Base-by-base conservation (phyloP, 2,113 vertebrate species). In the Nestor notabilis region DNA sequence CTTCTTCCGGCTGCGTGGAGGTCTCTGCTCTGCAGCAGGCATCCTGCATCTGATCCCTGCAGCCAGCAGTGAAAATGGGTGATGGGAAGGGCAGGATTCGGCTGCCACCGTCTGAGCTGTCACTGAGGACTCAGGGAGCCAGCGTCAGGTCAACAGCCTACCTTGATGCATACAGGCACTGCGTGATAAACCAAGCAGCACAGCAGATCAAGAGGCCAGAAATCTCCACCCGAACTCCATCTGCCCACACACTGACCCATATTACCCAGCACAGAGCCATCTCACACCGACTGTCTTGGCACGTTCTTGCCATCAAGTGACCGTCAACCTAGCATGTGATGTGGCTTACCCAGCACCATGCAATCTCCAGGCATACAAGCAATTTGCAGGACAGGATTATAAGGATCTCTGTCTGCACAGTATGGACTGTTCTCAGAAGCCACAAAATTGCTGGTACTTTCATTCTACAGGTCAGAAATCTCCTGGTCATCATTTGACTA, bases 121-220 rank as follows among this genome's bases (percentile, higher is more conserved):
- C 81, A 37, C 29, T 19, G 55, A 64, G 56, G 24, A 44, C 23
- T 33, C 17, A 31, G 27, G 56, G 41, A 72, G 31, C 6, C 28
- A 16, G 9, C 27, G 44, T 55, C 37, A 31, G 53, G 41, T 74
- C 93, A 47, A 43, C n/a, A 64, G 29, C 31, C 43, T 8, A 17
- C 53, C 44, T 60, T 35, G 2, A 33, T n/a, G 55, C 14, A 4
- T 8, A 33, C 0, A 0, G 31, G 27, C 47, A 17, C 7, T 4
- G 18, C 9, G 33, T 16, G 44, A n/a, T 25, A 14, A 79, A 17
- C 41, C 15, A 61, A n/a, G 76, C 49, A 77, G 41, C 0, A 0
- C 35, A n/a, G 53, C 44, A 29, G 24, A 78, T 24, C 8, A 55
- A 70, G 39, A 66, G 43, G 29, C 29, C 55, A 79, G 47, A 60